Base-by-base conservation (phyloP, 2,113 vertebrate species). In the Pogona vitticeps region DNA sequence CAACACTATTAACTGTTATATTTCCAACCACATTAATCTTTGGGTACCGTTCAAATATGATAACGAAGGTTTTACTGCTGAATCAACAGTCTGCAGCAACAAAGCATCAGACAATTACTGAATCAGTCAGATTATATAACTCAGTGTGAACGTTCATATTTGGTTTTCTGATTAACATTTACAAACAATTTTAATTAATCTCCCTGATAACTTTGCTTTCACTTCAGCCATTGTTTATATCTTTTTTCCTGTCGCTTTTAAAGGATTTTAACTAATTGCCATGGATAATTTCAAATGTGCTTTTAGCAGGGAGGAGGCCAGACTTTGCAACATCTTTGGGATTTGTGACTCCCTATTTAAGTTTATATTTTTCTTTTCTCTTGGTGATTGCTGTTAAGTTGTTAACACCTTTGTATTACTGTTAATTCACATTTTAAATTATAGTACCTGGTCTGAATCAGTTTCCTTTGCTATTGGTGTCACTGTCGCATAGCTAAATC, bases 21-120 rank as follows among this genome's bases (percentile, higher is more conserved):
- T 91, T 88, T 88, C 63, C 28, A 36, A 76, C 77, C 20, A 17
- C 0, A 3, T 88, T 91, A 88, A 89, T 88, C 40, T 89, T 52
- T 80, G 80, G 76, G 23, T 2, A 20, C 14, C 33, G 65, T 88
- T 90, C 38, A 88, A 77, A 83, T 61, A 90, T 0, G 0, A 80
- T 72, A 89, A 88, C 75, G 6, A 87, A 56, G 23, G 65, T 52
- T 87, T 20, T 61, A 82, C 28, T 80, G 82, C 70, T 80, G 21
- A 88, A 71, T 88, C 82, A 93, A 86, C 65, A 92, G 1, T 26
- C n/a, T 63, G 20, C n/a, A 87, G 83, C 12, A 23, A 28, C 77
- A 89, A 90, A 88, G 84, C 20, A 88, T 31, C 28, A 63, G 73
- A 73, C 91, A 92, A 92, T 82, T 89, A 83, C 68, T 40, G 67